Evolutionary conservation across 1,140 invertebrate genomes (phyloP), one percentile per base, ranked within the genome.

Genomic region (Scaptomyza hsui): DNA sequence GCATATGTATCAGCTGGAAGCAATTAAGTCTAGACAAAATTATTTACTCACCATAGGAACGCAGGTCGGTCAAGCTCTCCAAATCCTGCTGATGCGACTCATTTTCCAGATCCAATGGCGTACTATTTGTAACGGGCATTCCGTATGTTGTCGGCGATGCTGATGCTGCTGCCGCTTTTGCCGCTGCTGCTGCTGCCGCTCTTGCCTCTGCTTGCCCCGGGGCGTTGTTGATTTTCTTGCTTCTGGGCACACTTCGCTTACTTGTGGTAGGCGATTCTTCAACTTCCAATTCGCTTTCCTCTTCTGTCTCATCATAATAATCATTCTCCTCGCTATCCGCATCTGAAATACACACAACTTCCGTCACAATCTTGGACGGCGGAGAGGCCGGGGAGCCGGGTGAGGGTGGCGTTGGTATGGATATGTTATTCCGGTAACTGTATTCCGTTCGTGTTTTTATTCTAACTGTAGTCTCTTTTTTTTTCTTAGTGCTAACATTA

Each of bases 31-130:
- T 44, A 63, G 52, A 64, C 59, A n/a, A 9, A 18, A 29, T 37
- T 15, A 35, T 57, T 60, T 39, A 88, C 82, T 88, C 67, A 88
- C 82, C 83, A 32, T 88, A 88, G 3, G 83, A 88, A 19, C 78
- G 67, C 45, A 88, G 51, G 57, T 88, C 83, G 41, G 82, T 88
- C n/a, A 88, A 75, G 16, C 41, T 19, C 45, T 88, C 82, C 44
- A 88, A 45, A 26, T 89, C 83, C 32, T 55, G 62, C n/a, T 89
- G 82, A 52, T 88, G 83, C 18, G 63, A 57, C 57, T 82, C 68
- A 16, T 88, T 89, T 4, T 88, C 72, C 15, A 88, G 61, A 61
- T 88, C 83, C 7, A 88, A 49, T 13, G 75, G 83, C 12, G 75
- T 73, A 37, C 67, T 78, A 6, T 78, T 82, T 57, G 65, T 88